These are phyloP conservation scores for Sminthurinus aureus DNA, from an alignment of 2,888 invertebrate genomes.

Conservation along the genomic window DNA sequence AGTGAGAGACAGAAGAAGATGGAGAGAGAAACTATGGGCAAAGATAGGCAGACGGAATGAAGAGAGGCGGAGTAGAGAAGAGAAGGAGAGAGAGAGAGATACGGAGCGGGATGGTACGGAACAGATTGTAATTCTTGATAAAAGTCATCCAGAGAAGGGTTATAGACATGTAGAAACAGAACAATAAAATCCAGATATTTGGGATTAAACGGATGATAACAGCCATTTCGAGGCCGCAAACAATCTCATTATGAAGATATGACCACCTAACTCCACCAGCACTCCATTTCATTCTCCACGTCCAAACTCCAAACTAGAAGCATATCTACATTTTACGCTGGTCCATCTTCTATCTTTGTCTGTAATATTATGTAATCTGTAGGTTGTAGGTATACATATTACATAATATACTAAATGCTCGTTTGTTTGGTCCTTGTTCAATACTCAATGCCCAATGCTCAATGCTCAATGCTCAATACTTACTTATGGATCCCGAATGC, in stretches of 20 bases:
- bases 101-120: slow-evolving; percentile 21
- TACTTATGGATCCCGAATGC: too few relatives aligned
- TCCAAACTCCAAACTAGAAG: not conserved
- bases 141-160: slow-evolving; percentile 39
- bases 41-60: not conserved
- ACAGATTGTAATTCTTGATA: slow-evolving; percentile 44
- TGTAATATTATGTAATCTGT: too few relatives aligned
- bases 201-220: slow-evolving; percentile 58
- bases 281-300: slow-evolving; percentile 41
- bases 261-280: slow-evolving; percentile 46
- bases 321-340: slow-evolving; percentile 9
- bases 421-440: too few relatives aligned
- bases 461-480: too few relatives aligned
- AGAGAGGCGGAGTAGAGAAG: slow-evolving; percentile 10
- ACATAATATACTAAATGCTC: too few relatives aligned
- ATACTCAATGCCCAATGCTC: too few relatives aligned
- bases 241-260: slow-evolving; percentile 58
- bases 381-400: too few relatives aligned
- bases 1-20: too few relatives aligned
- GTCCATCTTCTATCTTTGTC: slow-evolving; percentile 5
- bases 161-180: slow-evolving; percentile 46
- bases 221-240: slow-evolving; percentile 54
- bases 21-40: not conserved
- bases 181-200: slow-evolving; percentile 57
- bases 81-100: not conserved